Base-by-base conservation (phyloP, 2,797 vertebrate genomes). In the Microcaecilia unicolor region DNA sequence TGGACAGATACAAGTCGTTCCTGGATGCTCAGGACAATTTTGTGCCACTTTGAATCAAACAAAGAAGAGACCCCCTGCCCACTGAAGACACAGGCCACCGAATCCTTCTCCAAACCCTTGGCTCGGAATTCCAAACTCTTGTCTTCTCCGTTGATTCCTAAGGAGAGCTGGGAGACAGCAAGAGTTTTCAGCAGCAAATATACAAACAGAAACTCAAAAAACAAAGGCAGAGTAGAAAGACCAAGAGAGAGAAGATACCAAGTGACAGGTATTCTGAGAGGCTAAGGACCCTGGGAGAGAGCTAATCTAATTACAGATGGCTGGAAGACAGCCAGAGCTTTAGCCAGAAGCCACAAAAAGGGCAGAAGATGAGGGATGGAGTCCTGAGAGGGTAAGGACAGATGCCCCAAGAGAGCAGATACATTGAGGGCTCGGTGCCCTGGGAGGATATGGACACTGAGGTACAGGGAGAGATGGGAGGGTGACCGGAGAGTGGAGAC, bases 1-100 rank as follows among this genome's bases (percentile, higher is more conserved):
- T 91, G 88, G 39, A 94, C 43, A 1, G 92, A 86, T 19, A 79
- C 78, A 0, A 82, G 62, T 0, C 14, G 74, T 4, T 29, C 70
- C 18, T 81, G 86, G 41, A 93, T 60, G 1, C 89, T 89, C 56
- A 97, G 45, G 11, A 51, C 78, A 65, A 95, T 62, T 62, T 97
- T 98, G 67, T 98, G 95, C 93, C 92, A 98, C 6, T 55, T 70
- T 44, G 87, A 69, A 43, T 97, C 92, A 3, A 90, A 84, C 16
- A 98, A 80, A 2, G 87, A 76, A 8, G 81, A 70, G 38, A 93
- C 85, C 0, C 83, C 84, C 15, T 77, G 81, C 2, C 89, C 88
- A 0, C 35, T 6, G 25, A 98, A 98, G 14, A 80, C 21, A 1
- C 83, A 84, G 34, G 74, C 67, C 54, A 79, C 56, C 0, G 44